Base-by-base conservation (phyloP, 2,113 vertebrate species). In the Telmatochromis sp. region DNA sequence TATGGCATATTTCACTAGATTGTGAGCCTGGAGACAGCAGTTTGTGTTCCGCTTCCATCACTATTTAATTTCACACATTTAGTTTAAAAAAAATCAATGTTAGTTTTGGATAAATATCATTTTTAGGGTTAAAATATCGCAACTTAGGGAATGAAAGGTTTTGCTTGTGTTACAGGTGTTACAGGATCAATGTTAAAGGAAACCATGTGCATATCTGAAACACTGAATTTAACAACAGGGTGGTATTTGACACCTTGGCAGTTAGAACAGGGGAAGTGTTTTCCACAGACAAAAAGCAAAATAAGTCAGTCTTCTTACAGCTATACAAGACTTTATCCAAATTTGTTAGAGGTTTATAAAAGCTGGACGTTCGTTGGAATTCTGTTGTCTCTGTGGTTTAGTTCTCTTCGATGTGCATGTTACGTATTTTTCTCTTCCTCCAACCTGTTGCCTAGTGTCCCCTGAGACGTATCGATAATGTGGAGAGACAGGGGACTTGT, bases 401-500 rank as follows among this genome's bases (percentile, higher is more conserved):
- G 7, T 42, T 57, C 11, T 45, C 45, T 57, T 19, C 40, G 15
- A 87, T 60, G 50, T 7, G 10, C 55, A 51, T 45, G 9, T 83
- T 65, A 54, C 21, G 7, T 68, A 13, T 13, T 81, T 47, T 19
- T 58, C 8, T 86, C 51, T 81, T 57, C 47, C 81, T 83, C 82
- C n/a, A 85, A 80, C 75, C 10, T 45, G 51, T 45, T 45, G 11
- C 45, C 8, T 19, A 42, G 28, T 28, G 75, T 89, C 83, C 84
- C 80, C 33, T 53, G 91, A 89, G 88, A 87, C 6, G 17, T 85
- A 73, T 71, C 5, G 79, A 92, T 94, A 92, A 94, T 87, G 84
- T 93, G 83, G 58, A 86, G 90, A 85, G 89, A 93, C 81, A 73
- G 89, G 81, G 57, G 89, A 89, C 86, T 85, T 55, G 83, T 81